Evolutionary conservation across 1,140 invertebrate genomes (phyloP).

Genomic region (Teleopsis dalmanni): DNA sequence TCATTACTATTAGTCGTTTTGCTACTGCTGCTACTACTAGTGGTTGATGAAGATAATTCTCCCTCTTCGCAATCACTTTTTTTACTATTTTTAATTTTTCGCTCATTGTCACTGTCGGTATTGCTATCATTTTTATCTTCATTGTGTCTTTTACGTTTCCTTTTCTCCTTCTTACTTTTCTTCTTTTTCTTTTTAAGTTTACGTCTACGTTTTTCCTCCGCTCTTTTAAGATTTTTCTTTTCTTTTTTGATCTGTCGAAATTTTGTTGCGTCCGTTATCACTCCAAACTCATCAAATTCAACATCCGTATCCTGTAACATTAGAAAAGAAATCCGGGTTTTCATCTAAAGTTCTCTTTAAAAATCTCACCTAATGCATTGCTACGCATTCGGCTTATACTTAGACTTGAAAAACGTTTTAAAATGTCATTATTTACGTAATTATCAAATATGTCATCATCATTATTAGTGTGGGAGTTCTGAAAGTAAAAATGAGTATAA

Average conservation of each 20-base stretch:
- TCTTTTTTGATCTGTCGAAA: slow-evolving; percentile 17
- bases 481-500: background rate
- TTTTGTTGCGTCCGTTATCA: slow-evolving; percentile 24
- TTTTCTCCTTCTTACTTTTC: slow-evolving; percentile 9
- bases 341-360: slow-evolving; percentile 36
- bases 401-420: slow-evolving; percentile 46
- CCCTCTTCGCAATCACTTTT: slow-evolving; percentile 26
- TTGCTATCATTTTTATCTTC: slow-evolving; percentile 26
- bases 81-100: background rate
- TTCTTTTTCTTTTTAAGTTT: slow-evolving; percentile 17
- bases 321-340: slow-evolving; percentile 47
- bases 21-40: slow-evolving; percentile 13
- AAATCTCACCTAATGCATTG: slow-evolving; percentile 47
- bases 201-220: too few species aligned
- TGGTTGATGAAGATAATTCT: slow-evolving; percentile 18
- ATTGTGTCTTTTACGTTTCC: background rate
- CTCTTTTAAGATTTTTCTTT: slow-evolving; percentile 10
- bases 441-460: slow-evolving; percentile 14
- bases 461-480: slow-evolving; percentile 13
- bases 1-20: slow-evolving; percentile 17
- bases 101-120: background rate
- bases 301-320: slow-evolving; percentile 44
- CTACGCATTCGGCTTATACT: slow-evolving; percentile 47
- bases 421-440: slow-evolving; percentile 35
- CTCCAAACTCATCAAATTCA: slow-evolving; percentile 32